Evolutionary conservation across 2,888 invertebrate genomes (phyloP), one percentile per base, ranked within the genome.

Genomic region (Diarsia rubi): DNA sequence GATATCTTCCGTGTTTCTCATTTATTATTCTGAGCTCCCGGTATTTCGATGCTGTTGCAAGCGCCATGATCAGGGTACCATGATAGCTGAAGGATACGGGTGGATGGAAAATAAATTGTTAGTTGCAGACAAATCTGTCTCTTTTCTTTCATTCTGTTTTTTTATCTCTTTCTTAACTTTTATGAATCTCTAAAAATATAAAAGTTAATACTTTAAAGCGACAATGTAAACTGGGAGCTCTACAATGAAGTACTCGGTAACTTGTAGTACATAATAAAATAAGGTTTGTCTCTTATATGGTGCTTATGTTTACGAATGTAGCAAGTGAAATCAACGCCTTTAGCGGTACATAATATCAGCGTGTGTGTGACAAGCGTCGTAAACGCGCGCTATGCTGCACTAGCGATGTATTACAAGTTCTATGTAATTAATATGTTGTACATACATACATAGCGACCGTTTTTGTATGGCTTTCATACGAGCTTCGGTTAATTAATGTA

Each of bases 381-480:
- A 52, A 44, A 63, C 24, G 65, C 44, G 37, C 16, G 74, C 54
- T 19, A 64, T 75, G 82, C 11, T 14, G 73, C 16, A 16, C 49
- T 72, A 27, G 57, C 54, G n/a, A 49, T 14, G 37, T 70, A 11
- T 42, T 19, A 59, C 31, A 47, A 12, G 65, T 24, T 44, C 52
- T 47, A 12, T 57, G 52, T 72, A 69, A 75, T 82, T 75, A 72
- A 63, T 75, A 75, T 69, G 69, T 78, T 42, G 45, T 14, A 57
- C 31, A 44, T 45, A 42, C 67, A 12, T n/a, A 27, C 31, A 44
- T 45, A 42, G 69, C 12, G 27, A 27, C 42, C 24, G 63, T 59
- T 54, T 71, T 69, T 63, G 65, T 79, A 44, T 27, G 37, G 21
- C n/a, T 37, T 42, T 24, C 65, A 42, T 49, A 66, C 21, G n/a